Evolutionary conservation across 2,888 invertebrate genomes (phyloP).

Genomic region (Andrena bucephala): DNA sequence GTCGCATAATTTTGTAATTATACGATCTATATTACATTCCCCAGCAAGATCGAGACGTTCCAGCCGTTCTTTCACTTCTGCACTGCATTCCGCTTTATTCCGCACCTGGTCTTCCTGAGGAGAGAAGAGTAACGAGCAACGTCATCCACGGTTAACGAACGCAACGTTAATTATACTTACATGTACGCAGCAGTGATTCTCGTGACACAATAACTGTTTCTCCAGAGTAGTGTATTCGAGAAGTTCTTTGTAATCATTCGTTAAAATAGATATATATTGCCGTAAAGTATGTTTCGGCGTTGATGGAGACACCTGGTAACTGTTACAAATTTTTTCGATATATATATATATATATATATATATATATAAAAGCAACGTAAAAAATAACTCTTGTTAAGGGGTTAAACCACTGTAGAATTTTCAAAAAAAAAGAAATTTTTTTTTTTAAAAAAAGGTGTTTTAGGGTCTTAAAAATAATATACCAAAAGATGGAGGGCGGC

Average conservation of each 20-base stretch:
- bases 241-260: slow-evolving; percentile 86
- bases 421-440: too few relatives aligned
- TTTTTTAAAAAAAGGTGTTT: too few relatives aligned
- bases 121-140: too few relatives aligned
- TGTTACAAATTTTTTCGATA: too few relatives aligned
- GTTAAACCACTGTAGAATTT: too few relatives aligned
- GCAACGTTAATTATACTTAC: not conserved
- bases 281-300: slow-evolving; percentile 79
- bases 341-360: too few relatives aligned
- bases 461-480: too few relatives aligned
- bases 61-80: slow-evolving; percentile 21
- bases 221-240: slow-evolving; percentile 88
- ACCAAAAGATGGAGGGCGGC: too few relatives aligned
- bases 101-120: not conserved
- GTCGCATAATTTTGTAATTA: slow-evolving; percentile 19
- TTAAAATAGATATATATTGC: slow-evolving; percentile 85
- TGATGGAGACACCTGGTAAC: slow-evolving; percentile 68
- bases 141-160: too few relatives aligned
- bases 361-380: too few relatives aligned
- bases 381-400: too few relatives aligned
- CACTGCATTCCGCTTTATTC: not conserved
- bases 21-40: slow-evolving; percentile 7
- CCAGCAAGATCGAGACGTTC: slow-evolving; percentile 19
- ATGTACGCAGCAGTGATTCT: slow-evolving; percentile 1
- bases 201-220: slow-evolving; percentile 84